Percentiles rank a stretch among this genome's conserved stretches.
Conservation (phyloP, 2,113 vertebrate genomes). For the Cricetomys ansorgei region DNA sequence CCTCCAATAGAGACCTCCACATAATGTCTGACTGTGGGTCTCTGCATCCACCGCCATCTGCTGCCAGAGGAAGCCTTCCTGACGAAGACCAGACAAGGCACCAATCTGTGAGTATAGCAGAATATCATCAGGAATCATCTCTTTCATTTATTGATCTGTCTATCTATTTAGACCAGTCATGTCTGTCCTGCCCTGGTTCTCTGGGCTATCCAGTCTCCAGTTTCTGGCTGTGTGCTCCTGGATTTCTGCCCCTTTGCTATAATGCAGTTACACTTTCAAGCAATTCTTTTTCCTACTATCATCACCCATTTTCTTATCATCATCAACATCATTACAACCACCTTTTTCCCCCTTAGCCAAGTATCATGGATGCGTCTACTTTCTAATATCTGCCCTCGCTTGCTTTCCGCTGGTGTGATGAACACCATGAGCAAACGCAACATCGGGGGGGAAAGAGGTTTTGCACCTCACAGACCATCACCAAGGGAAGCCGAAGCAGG, state of each 20-base stretch:
- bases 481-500: not conserved
- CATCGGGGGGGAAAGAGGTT: not conserved
- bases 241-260: not conserved
- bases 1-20: too few species aligned
- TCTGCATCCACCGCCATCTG: too few species aligned
- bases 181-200: too few species aligned
- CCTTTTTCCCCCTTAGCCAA: not conserved
- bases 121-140: too few species aligned
- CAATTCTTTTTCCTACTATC: not conserved
- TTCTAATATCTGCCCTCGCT: not conserved
- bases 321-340: not conserved
- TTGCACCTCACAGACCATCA: not conserved
- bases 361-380: slow-evolving; percentile 4
- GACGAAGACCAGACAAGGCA: too few species aligned
- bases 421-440: not conserved
- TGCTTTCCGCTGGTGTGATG: not conserved
- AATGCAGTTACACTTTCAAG: not conserved
- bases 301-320: not conserved
- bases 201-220: too few species aligned
- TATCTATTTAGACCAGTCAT: too few species aligned
- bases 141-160: too few species aligned
- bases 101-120: too few species aligned
- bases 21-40: too few species aligned
- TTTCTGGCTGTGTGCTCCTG: too few species aligned
- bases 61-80: too few species aligned